phyloP scores from a whole-genome alignment of 2,888 invertebrate genomes.

The Pimpla rufipes region DNA sequence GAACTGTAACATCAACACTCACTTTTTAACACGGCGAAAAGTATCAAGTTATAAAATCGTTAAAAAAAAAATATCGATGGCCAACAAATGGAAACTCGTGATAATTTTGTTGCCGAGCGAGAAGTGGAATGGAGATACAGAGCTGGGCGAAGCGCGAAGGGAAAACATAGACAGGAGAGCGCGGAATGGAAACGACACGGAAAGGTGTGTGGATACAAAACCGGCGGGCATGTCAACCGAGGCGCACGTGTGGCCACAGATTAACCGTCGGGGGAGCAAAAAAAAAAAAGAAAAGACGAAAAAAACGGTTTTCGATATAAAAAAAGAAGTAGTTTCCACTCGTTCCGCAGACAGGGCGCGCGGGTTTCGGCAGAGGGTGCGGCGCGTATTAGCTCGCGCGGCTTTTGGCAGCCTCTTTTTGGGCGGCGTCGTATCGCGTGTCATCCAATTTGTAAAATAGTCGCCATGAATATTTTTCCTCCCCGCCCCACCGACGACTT shows the following conservation, averaged over 20 bases:
- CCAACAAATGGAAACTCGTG: not conserved
- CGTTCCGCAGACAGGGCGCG: not conserved
- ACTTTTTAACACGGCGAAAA: no score
- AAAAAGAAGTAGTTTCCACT: slow-evolving; percentile 21
- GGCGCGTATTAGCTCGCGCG: not conserved
- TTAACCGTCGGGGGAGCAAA: slow-evolving; percentile 18
- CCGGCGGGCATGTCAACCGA: not conserved
- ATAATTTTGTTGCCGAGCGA: not conserved
- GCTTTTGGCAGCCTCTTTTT: not conserved
- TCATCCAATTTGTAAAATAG: slow-evolving; percentile 35
- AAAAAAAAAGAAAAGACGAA: not conserved
- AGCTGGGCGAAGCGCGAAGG: slow-evolving; percentile 8
- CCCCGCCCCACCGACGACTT: not conserved
- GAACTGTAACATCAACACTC: no score
- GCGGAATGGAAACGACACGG: slow-evolving; percentile 2
- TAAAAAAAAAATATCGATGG: not conserved
- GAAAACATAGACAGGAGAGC: not conserved
- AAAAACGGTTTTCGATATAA: slow-evolving; percentile 22
- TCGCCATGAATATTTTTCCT: slow-evolving; percentile 28
- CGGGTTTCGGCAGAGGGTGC: not conserved
- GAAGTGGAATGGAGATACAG: not conserved
- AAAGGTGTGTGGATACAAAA: not conserved
- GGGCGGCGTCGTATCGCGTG: not conserved
- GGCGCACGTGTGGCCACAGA: slow-evolving; percentile 22
- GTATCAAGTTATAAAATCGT: not conserved